A percentile compares a stretch with the other conserved stretches of the same genome.
Conservation (phyloP, 2,113 vertebrate species). For the Tylochromis polylepis region DNA sequence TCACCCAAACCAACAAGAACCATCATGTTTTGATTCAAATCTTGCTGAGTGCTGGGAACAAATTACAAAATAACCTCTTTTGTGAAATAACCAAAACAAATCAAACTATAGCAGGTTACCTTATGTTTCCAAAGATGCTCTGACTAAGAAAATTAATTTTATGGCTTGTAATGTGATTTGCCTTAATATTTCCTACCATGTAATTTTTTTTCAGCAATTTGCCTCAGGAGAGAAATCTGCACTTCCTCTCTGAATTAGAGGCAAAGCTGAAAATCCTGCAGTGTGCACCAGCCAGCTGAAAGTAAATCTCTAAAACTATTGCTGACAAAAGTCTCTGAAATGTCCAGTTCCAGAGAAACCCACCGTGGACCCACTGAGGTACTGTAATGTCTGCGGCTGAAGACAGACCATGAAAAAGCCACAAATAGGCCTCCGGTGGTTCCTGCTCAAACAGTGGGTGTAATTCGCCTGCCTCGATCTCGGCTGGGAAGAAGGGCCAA, state of each 20-base stretch:
- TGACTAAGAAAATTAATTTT: background rate
- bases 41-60: background rate
- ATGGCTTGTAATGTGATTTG: background rate
- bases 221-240: background rate
- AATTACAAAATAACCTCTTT: background rate
- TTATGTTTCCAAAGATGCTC: background rate
- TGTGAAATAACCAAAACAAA: background rate
- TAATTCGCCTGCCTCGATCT: background rate
- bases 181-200: background rate
- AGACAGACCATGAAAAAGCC: background rate
- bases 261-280: background rate
- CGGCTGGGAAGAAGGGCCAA: background rate
- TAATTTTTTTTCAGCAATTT: background rate
- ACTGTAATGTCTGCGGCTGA: conserved; percentile 31
- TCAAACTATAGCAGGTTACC: background rate
- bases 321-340: background rate
- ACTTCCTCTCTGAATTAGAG: background rate
- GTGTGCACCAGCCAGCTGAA: background rate
- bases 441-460: background rate
- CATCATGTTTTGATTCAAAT: background rate
- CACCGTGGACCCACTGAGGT: background rate
- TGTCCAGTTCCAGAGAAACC: background rate
- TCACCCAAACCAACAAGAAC: background rate
- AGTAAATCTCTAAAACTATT: background rate
- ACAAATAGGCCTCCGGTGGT: background rate